Percentiles rank a stretch among this genome's conserved stretches.
Evolutionary conservation across 2,113 vertebrate species (phyloP).

Genomic region (Gambusia affinis): DNA sequence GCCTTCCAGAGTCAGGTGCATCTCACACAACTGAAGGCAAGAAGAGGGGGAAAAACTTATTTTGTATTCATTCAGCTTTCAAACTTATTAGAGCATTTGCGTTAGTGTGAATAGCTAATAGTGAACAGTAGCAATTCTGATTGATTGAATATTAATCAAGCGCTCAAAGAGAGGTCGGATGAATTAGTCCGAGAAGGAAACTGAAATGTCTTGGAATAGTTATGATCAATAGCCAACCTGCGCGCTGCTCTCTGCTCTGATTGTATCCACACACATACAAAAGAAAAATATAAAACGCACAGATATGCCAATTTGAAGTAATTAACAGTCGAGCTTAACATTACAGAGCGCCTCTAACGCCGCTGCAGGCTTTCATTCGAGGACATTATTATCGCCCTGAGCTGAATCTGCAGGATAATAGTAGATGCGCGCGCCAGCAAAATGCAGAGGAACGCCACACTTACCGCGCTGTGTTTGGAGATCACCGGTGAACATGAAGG

Average conservation of each 20-base stretch:
- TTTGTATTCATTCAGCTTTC: neutral
- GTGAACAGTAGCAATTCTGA: neutral
- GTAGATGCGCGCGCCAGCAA: constrained; percentile 28
- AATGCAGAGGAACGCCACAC: constrained; percentile 34
- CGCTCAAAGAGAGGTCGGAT: neutral
- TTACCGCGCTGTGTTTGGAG: constrained; percentile 65
- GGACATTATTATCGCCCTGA: constrained; percentile 24
- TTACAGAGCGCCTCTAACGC: constrained; percentile 15
- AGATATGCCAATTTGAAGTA: constrained; percentile 42
- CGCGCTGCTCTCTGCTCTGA: neutral
- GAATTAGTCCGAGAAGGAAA: neutral
- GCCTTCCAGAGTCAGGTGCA: constrained; percentile 2
- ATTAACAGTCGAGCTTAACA: constrained; percentile 50
- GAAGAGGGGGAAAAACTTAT: constrained; percentile 21
- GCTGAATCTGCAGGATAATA: constrained; percentile 25
- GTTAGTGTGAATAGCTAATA: neutral
- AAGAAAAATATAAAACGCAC: constrained; percentile 15
- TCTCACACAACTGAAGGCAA: neutral
- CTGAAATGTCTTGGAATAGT: neutral
- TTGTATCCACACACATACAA: neutral
- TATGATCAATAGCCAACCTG: neutral
- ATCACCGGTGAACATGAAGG: constrained; percentile 9
- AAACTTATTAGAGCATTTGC: constrained; percentile 1
- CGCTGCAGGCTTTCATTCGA: constrained; percentile 32
- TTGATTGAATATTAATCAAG: neutral